Percentiles rank a stretch among this genome's conserved stretches.
These are phyloP conservation scores for Lophura swinhoii DNA, from an alignment of 2,797 vertebrate genomes.

Conservation along the genomic window DNA sequence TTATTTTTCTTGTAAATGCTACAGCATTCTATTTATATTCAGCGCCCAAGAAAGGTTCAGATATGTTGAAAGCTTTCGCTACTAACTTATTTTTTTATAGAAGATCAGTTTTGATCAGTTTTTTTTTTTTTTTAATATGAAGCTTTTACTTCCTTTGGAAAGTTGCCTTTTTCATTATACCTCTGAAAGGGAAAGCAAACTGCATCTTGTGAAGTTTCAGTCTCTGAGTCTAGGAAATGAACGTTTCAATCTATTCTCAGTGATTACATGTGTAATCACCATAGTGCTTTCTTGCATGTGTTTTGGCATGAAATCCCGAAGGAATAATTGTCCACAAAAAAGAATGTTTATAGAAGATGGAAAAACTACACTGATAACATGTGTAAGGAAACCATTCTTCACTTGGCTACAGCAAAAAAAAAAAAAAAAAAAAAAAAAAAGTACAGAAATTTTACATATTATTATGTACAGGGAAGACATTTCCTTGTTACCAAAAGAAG, in stretches of 20 bases:
- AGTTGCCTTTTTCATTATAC: not conserved
- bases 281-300: not conserved
- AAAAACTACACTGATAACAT: not conserved
- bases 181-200: not conserved
- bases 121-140: not conserved
- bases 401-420: not conserved
- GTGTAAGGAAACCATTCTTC: not conserved
- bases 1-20: slow-evolving; percentile 30
- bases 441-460: not conserved
- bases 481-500: not conserved
- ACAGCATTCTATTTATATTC: slow-evolving; percentile 13
- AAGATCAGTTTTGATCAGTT: not conserved
- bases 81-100: not conserved
- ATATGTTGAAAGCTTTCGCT: not conserved
- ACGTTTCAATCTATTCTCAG: not conserved
- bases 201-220: not conserved
- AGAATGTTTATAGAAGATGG: not conserved
- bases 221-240: not conserved
- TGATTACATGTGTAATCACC: not conserved
- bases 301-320: not conserved
- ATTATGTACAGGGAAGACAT: not conserved
- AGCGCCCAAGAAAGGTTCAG: not conserved
- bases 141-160: not conserved
- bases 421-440: not conserved
- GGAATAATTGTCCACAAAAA: not conserved